Percentiles rank a stretch among this genome's conserved stretches.
Evolutionary conservation across 2,113 vertebrate species (phyloP).

Genomic region (Scomber japonicus): DNA sequence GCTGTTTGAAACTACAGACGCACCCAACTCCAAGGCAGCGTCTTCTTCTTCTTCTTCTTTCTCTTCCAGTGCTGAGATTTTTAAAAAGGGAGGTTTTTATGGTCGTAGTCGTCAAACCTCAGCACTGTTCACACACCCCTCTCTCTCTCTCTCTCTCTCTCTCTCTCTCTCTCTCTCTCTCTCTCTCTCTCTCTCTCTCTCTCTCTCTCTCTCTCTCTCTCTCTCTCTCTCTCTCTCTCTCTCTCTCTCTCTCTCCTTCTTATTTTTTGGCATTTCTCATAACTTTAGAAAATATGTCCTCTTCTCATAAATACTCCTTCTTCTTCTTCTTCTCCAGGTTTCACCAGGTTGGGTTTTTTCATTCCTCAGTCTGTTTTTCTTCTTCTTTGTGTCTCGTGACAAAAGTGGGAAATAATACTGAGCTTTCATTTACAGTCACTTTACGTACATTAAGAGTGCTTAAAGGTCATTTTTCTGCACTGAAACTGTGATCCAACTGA

Average conservation of each 20-base stretch:
- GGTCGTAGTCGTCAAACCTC: conserved; percentile 46
- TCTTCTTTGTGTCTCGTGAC: too few species aligned
- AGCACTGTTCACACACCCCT: conserved; percentile 12
- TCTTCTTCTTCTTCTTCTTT: not conserved
- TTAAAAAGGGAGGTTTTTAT: conserved; percentile 30
- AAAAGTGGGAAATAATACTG: too few species aligned
- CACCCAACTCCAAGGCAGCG: not conserved
- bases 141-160: not conserved
- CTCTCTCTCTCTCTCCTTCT: too few species aligned
- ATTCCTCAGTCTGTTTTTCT: conserved; percentile 12
- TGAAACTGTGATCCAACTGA: too few species aligned
- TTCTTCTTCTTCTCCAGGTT: not conserved
- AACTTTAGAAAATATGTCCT: conserved; percentile 35
- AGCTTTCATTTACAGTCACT: conserved; percentile 9
- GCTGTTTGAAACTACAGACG: conserved; percentile 54
- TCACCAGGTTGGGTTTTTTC: not conserved
- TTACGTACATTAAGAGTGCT: not conserved
- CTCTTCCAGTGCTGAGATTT: conserved; percentile 35
- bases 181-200: too few species aligned
- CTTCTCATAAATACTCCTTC: conserved; percentile 43
- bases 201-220: too few species aligned
- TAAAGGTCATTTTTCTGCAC: too few species aligned
- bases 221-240: too few species aligned
- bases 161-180: too few species aligned
- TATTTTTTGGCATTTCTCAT: conserved; percentile 69